phyloP scores from a whole-genome alignment of 1,140 invertebrate genomes.

The Armadillidium nasatum region DNA sequence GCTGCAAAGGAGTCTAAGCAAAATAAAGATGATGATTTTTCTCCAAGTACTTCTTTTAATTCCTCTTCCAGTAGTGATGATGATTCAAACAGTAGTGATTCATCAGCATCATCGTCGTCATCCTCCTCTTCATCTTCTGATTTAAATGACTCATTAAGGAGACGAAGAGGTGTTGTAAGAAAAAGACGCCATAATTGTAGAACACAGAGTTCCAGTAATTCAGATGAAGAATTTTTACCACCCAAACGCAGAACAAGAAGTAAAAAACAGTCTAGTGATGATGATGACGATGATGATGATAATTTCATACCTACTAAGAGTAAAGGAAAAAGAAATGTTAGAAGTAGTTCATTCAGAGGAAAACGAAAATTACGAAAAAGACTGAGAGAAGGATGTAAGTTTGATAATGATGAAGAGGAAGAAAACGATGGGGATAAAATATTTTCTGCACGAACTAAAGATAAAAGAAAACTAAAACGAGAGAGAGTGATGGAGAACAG shows the following conservation, averaged over 20 bases:
- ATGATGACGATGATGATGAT: conserved; percentile 32
- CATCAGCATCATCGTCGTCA: not conserved
- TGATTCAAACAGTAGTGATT: not conserved
- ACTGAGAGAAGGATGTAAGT: not conserved
- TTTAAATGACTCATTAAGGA: conserved; percentile 7
- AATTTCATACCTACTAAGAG: conserved; percentile 10
- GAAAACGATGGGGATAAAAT: conserved; percentile 16
- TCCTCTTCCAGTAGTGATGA: conserved; percentile 2
- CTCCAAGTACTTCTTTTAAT: not conserved
- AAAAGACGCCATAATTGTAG: conserved; percentile 23
- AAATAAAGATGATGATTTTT: conserved; percentile 27
- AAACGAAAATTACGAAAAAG: conserved; percentile 30
- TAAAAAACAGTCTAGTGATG: conserved; percentile 38
- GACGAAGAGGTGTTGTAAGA: conserved; percentile 19
- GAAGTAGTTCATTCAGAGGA: conserved; percentile 16
- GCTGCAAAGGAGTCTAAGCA: conserved; percentile 12
- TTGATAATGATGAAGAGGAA: not conserved
- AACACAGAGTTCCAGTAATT: conserved; percentile 31
- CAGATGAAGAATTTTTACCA: conserved; percentile 32
- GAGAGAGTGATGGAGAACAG: not conserved
- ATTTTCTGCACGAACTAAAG: not conserved
- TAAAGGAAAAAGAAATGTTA: conserved; percentile 30
- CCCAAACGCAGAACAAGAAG: conserved; percentile 27
- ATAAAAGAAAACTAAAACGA: not conserved
- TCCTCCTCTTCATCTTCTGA: conserved; percentile 7